These are phyloP conservation scores for Erpetoichthys calabaricus DNA, from an alignment of 2,797 vertebrate species.

Conservation along the genomic window DNA sequence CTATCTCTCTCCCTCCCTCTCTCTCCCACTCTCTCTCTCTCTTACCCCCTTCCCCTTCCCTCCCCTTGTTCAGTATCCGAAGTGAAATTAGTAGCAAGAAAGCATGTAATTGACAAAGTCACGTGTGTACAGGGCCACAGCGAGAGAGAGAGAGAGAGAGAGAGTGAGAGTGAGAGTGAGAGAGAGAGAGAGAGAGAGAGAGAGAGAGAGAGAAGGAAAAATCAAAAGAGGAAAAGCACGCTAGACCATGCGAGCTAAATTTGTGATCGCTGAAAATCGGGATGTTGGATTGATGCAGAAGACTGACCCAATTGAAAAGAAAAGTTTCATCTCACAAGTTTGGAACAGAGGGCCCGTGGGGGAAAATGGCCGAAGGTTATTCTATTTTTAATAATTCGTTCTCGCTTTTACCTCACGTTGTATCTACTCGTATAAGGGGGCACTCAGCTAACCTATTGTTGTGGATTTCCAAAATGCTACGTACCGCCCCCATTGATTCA, in stretches of 20 bases:
- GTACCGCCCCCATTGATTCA: conserved; percentile 55
- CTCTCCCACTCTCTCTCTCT: conserved; percentile 25
- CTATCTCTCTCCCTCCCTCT: conserved; percentile 34
- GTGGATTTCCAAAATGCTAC: conserved; percentile 46
- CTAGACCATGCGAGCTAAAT: conserved; percentile 91
- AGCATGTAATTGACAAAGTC: conserved; percentile 90
- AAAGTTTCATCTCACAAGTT: conserved; percentile 85
- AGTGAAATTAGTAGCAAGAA: conserved; percentile 71
- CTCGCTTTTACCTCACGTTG: conserved; percentile 32
- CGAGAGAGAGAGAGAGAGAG: conserved; percentile 30
- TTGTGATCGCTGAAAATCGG: conserved; percentile 76
- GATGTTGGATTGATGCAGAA: conserved; percentile 90
- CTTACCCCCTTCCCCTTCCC: conserved; percentile 17
- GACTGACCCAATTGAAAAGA: conserved; percentile 67
- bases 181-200: conserved; percentile 44
- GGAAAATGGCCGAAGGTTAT: conserved; percentile 99
- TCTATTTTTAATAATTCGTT: conserved; percentile 49
- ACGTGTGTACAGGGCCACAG: conserved; percentile 77
- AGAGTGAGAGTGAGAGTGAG: conserved; percentile 42
- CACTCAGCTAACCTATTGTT: conserved; percentile 55
- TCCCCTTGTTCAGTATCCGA: conserved; percentile 33
- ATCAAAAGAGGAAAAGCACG: conserved; percentile 80
- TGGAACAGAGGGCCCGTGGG: conserved; percentile 83
- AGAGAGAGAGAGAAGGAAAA: conserved; percentile 48
- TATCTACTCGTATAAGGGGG: conserved; percentile 33